Percentiles rank a stretch among this genome's conserved stretches.
Evolutionary conservation across 2,113 vertebrate genomes (phyloP).

Genomic region (Laticauda colubrina): DNA sequence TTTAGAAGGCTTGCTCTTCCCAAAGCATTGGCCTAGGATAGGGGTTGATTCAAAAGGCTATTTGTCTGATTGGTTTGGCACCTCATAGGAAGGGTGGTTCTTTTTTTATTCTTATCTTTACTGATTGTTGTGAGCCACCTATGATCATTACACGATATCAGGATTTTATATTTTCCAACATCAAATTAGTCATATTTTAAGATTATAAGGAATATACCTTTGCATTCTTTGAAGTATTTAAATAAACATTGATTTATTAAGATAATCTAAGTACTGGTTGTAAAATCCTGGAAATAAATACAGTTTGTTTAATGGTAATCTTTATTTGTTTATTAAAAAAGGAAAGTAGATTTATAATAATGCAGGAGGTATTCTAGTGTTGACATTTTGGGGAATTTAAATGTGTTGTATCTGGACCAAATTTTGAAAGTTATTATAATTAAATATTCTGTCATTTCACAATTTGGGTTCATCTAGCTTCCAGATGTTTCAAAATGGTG

Average conservation of each 20-base stretch:
- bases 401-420: neutral
- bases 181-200: neutral
- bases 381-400: neutral
- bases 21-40: neutral
- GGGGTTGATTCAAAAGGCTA: neutral
- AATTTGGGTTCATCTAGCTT: neutral
- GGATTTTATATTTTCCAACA: neutral
- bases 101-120: neutral
- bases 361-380: neutral
- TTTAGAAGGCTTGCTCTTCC: neutral
- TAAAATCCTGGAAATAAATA: neutral
- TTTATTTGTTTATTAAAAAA: neutral
- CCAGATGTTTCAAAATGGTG: neutral
- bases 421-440: neutral
- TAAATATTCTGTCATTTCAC: neutral
- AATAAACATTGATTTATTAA: neutral
- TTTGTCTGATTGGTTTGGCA: neutral
- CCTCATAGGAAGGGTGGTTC: neutral
- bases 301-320: neutral
- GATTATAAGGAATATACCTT: neutral
- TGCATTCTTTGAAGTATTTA: neutral
- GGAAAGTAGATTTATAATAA: neutral
- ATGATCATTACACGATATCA: neutral
- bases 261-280: neutral
- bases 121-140: neutral